Base-by-base conservation (phyloP, 2,113 vertebrate genomes). In the Neofelis nebulosa region DNA sequence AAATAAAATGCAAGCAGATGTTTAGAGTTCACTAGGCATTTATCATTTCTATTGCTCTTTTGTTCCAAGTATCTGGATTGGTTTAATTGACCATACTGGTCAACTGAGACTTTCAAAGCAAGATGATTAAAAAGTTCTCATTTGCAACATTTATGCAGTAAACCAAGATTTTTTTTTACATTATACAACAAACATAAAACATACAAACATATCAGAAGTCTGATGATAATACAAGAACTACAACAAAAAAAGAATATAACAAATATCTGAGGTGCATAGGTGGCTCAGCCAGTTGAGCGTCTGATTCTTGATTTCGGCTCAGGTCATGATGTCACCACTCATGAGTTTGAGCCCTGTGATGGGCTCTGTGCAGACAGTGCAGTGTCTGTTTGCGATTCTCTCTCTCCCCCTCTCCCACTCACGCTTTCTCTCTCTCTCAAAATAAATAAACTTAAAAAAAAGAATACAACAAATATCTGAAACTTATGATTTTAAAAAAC, bases 131-230 rank as follows among this genome's bases (percentile, higher is more conserved):
- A 82, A 94, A 71, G 7, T 76, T 91, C 25, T 38, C 45, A 88
- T 41, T 52, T 95, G 36, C 11, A 85, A 65, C 23, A 69, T 38
- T 74, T 48, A 84, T 78, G 36, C 55, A 52, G 2, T 55, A 93
- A 96, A 69, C 38, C 18, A 94, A 91, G 74, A 91, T 41, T 41
- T 78, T 93, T 86, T 61, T 93, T 87, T 52, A 57, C 73, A 92
- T 21, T 76, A 69, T 13, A 81, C 14, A 80, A 48, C 1, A 89
- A 85, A 87, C 55, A 63, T 25, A 90, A 90, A 27, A 78, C 25
- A 78, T 14, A 73, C 10, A 89, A 63, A 79, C 45, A 27, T 16
- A 78, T 1, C 27, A 10, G 8, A 76, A 45, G 14, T 78, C 29
- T 90, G 33, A 63, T 65, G 57, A 9, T 78, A 31, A 50, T 29